Evolutionary conservation across 2,888 invertebrate species (phyloP).

Genomic region (Noctua comes): DNA sequence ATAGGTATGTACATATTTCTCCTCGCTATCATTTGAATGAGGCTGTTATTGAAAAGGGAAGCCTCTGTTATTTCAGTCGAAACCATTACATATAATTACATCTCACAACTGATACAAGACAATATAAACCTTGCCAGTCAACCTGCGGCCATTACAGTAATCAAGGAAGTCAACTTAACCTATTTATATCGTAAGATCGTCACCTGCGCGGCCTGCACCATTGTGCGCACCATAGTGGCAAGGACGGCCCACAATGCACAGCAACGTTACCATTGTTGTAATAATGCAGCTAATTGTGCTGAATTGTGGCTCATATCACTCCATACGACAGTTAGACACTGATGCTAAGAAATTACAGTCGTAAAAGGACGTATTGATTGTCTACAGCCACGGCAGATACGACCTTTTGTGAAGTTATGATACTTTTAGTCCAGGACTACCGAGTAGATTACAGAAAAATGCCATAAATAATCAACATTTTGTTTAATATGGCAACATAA

Average conservation of each 20-base stretch:
- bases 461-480: neutral
- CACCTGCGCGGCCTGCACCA: conserved; percentile 73
- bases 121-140: conserved; percentile 57
- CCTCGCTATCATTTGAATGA: neutral
- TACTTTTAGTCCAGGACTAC: conserved; percentile 35
- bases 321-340: conserved; percentile 54
- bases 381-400: conserved; percentile 17
- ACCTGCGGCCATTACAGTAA: conserved; percentile 64
- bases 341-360: conserved; percentile 58
- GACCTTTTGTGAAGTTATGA: conserved; percentile 13
- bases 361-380: conserved; percentile 60
- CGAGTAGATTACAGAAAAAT: conserved; percentile 30
- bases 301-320: conserved; percentile 65
- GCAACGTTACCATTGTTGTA: conserved; percentile 69
- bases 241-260: conserved; percentile 70
- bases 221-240: conserved; percentile 64
- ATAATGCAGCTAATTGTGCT: conserved; percentile 72
- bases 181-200: conserved; percentile 68
- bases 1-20: neutral
- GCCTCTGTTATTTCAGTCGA: conserved; percentile 36
- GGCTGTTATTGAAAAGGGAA: conserved; percentile 22
- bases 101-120: conserved; percentile 49
- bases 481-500: conserved; percentile 33
- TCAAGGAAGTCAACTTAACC: conserved; percentile 70
- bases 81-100: conserved; percentile 47